Evolutionary conservation across 2,797 vertebrate genomes (phyloP).

Genomic region (Enteromius thamalakanensis): DNA sequence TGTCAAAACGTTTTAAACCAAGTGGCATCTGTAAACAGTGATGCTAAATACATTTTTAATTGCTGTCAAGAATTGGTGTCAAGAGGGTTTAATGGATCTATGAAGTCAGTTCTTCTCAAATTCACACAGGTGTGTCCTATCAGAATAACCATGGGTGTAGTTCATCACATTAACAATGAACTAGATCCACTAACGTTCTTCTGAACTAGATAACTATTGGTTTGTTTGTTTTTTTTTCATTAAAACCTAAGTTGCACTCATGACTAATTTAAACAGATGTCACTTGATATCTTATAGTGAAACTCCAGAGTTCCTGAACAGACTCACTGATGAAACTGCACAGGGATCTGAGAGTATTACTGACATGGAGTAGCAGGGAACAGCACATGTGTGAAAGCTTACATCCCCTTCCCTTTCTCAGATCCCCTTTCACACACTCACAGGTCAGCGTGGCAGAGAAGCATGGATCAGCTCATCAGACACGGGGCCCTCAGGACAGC

Average conservation of each 20-base stretch:
- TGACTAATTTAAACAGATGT: not conserved
- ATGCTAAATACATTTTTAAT: not conserved
- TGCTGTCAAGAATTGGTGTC: not conserved
- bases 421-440: slow-evolving; percentile 72
- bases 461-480: slow-evolving; percentile 35
- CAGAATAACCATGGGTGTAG: not conserved
- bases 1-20: not conserved
- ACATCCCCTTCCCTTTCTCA: slow-evolving; percentile 78
- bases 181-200: not conserved
- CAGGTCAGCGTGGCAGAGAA: slow-evolving; percentile 28
- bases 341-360: slow-evolving; percentile 53
- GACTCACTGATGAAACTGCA: slow-evolving; percentile 15
- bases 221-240: not conserved
- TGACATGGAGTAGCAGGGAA: slow-evolving; percentile 52
- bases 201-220: not conserved
- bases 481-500: slow-evolving; percentile 59
- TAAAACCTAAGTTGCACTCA: not conserved
- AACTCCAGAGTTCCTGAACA: not conserved
- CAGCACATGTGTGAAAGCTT: slow-evolving; percentile 46
- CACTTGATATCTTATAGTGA: not conserved
- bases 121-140: not conserved
- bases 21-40: not conserved
- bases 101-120: not conserved
- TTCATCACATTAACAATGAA: not conserved
- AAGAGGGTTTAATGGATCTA: not conserved